Percentiles rank a stretch among this genome's conserved stretches.
Conservation (phyloP, 2,888 invertebrate species). For the Philhelius pedissequus region DNA sequence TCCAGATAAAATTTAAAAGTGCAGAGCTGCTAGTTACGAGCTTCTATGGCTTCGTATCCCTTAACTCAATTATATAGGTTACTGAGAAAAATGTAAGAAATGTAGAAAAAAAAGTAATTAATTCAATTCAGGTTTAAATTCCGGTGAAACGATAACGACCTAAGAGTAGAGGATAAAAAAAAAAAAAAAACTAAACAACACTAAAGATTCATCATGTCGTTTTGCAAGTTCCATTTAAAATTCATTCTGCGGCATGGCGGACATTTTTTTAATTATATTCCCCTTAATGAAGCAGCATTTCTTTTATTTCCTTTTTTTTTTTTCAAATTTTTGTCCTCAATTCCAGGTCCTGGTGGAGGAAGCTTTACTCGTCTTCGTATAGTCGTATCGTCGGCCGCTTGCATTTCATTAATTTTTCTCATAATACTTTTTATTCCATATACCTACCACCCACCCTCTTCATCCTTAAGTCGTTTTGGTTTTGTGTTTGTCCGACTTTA, state of each 20-base stretch:
- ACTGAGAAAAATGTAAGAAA: background rate
- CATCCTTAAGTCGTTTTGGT: background rate
- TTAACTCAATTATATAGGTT: background rate
- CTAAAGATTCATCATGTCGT: slow-evolving; percentile 58
- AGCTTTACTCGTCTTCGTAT: slow-evolving; percentile 23
- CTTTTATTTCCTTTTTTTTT: background rate
- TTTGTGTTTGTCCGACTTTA: background rate
- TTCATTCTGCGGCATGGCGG: slow-evolving; percentile 61
- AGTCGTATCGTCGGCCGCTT: background rate
- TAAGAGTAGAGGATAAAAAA: slow-evolving; percentile 23
- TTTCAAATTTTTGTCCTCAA: slow-evolving; percentile 46
- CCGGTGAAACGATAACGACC: slow-evolving; percentile 30
- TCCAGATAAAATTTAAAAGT: no score
- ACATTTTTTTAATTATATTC: slow-evolving; percentile 66
- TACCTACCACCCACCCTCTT: background rate
- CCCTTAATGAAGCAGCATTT: slow-evolving; percentile 63
- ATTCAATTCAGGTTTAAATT: slow-evolving; percentile 28
- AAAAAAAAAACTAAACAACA: slow-evolving; percentile 37
- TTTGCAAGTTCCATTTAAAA: slow-evolving; percentile 63
- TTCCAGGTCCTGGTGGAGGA: slow-evolving; percentile 56
- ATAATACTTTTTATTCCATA: background rate
- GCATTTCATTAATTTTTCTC: slow-evolving; percentile 58
- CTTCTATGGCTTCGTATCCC: background rate
- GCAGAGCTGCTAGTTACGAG: no score
- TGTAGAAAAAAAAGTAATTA: background rate